phyloP scores from a whole-genome alignment of 1,140 invertebrate species.

The Zaprionus capensis region DNA sequence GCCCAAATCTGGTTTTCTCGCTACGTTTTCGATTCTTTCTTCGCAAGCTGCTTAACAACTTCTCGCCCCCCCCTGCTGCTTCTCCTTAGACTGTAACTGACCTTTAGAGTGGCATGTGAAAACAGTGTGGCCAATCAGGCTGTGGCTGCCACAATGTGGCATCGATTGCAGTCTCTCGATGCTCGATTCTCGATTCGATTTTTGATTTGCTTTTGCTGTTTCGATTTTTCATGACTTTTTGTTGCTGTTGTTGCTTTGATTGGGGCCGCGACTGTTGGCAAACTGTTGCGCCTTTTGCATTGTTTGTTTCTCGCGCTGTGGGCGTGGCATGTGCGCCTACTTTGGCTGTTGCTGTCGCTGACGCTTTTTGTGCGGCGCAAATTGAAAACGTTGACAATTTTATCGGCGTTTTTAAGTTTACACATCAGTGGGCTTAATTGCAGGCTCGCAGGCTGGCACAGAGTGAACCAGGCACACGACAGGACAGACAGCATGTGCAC shows the following conservation, averaged over 20 bases:
- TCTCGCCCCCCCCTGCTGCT: neutral
- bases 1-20: slow-evolving; percentile 35
- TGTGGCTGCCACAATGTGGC: neutral
- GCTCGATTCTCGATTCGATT: slow-evolving; percentile 30
- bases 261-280: slow-evolving; percentile 12
- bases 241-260: slow-evolving; percentile 2
- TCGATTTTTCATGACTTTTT: slow-evolving; percentile 25
- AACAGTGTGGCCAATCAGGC: slow-evolving; percentile 12
- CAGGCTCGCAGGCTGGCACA: slow-evolving; percentile 23
- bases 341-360: slow-evolving; percentile 45
- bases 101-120: neutral
- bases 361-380: slow-evolving; percentile 69
- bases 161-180: neutral
- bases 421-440: slow-evolving; percentile 81
- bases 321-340: slow-evolving; percentile 8
- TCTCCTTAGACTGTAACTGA: neutral
- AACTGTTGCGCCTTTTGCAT: slow-evolving; percentile 75
- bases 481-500: neutral
- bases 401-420: slow-evolving; percentile 82
- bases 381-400: slow-evolving; percentile 81
- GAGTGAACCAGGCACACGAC: neutral
- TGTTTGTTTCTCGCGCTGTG: slow-evolving; percentile 35
- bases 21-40: slow-evolving; percentile 35
- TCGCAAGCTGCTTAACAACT: slow-evolving; percentile 44
- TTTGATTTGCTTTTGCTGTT: slow-evolving; percentile 60